These are phyloP conservation scores for Epirrhoe alternata DNA, from an alignment of 2,888 invertebrate species.

Conservation along the genomic window DNA sequence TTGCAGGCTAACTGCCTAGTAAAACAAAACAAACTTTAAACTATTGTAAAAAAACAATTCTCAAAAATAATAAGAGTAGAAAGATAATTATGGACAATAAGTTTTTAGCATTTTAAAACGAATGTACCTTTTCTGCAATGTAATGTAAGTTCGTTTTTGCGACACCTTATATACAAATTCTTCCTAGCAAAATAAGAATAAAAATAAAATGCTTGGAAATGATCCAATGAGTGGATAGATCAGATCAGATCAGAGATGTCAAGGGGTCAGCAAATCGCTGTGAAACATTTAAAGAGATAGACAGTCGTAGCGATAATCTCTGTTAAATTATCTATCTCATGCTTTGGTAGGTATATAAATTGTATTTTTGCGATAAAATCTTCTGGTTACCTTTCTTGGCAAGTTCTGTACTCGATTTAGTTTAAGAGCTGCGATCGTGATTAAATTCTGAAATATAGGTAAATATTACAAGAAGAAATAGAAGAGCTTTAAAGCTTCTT, in stretches of 20 bases:
- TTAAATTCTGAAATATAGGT: too few relatives aligned
- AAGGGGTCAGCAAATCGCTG: slow-evolving; percentile 48
- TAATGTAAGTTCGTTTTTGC: too few relatives aligned
- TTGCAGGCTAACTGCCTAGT: too few relatives aligned
- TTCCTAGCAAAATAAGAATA: background rate
- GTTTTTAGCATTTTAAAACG: too few relatives aligned
- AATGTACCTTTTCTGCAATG: too few relatives aligned
- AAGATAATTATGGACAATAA: too few relatives aligned
- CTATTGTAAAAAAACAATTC: too few relatives aligned
- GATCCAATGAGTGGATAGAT: slow-evolving; percentile 27
- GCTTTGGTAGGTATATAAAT: slow-evolving; percentile 42
- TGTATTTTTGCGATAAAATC: slow-evolving; percentile 40
- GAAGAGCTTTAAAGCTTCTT: too few relatives aligned
- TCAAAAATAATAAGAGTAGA: too few relatives aligned
- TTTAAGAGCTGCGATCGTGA: background rate
- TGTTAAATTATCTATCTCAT: background rate
- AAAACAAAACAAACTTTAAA: too few relatives aligned
- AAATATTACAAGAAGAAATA: too few relatives aligned
- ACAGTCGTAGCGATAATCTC: slow-evolving; percentile 50
- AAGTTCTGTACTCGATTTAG: background rate
- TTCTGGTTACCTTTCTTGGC: slow-evolving; percentile 31
- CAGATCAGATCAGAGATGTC: slow-evolving; percentile 39
- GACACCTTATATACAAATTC: too few relatives aligned
- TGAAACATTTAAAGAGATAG: slow-evolving; percentile 51
- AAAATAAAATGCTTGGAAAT: slow-evolving; percentile 10